phyloP scores from a whole-genome alignment of 1,140 invertebrate species.

The Acromyrmex charruanus region DNA sequence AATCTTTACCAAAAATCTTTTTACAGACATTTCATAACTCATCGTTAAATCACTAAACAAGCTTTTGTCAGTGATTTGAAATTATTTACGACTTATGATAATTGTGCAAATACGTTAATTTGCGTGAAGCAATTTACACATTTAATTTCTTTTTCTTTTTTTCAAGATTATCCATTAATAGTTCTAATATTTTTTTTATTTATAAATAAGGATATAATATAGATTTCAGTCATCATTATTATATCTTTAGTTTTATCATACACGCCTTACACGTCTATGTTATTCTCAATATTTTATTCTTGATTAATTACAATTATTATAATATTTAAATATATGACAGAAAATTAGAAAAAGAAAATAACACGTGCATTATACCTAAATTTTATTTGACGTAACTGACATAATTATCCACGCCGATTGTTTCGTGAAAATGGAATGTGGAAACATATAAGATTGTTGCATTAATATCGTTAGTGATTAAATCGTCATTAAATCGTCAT shows the following conservation, averaged over 20 bases:
- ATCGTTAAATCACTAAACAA: not conserved
- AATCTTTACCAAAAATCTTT: not conserved
- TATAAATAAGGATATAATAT: not conserved
- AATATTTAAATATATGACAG: not conserved
- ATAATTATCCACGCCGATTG: not conserved
- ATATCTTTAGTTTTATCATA: not conserved
- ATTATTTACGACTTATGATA: not conserved
- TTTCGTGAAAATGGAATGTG: not conserved
- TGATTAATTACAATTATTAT: not conserved
- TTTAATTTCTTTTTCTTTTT: not conserved
- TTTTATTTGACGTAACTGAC: not conserved
- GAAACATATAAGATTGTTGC: not conserved
- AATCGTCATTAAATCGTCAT: not conserved
- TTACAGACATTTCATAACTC: not conserved
- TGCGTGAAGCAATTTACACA: not conserved
- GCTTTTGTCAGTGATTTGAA: not conserved
- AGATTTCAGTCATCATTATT: not conserved
- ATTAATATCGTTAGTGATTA: not conserved
- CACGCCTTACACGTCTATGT: not conserved
- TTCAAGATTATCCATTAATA: not conserved
- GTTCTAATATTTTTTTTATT: not conserved
- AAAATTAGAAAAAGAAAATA: not conserved
- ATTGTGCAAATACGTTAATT: not conserved
- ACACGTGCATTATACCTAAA: not conserved
- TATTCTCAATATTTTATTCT: not conserved